Conservation (phyloP, 2,888 invertebrate genomes). For the Adineta ricciae region DNA sequence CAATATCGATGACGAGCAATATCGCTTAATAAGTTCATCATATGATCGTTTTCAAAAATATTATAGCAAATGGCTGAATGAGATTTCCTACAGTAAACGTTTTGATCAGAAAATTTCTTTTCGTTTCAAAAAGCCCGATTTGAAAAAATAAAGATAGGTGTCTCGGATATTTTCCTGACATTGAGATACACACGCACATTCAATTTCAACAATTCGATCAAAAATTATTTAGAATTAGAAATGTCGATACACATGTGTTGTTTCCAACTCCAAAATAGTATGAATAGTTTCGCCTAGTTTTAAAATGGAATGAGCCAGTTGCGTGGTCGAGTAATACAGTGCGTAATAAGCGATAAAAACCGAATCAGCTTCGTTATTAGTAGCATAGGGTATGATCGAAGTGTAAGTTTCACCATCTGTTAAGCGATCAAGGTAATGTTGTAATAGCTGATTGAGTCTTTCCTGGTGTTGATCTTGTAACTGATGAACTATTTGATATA, state of each 20-base stretch:
- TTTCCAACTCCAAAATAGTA: too few species aligned
- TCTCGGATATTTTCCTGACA: neutral
- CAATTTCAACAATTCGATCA: too few species aligned
- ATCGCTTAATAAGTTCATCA: neutral
- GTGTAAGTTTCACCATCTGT: neutral
- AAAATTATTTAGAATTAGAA: too few species aligned
- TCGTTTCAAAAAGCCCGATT: neutral
- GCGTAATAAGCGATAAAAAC: neutral
- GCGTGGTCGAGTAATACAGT: neutral
- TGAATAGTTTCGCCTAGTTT: too few species aligned
- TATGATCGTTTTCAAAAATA: slow-evolving; percentile 18
- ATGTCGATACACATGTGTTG: too few species aligned
- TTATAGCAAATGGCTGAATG: neutral
- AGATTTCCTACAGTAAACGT: neutral
- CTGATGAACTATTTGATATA: neutral
- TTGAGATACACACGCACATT: too few species aligned
- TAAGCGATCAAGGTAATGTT: neutral
- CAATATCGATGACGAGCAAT: neutral
- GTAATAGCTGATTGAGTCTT: neutral
- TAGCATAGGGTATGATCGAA: neutral
- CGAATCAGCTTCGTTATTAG: neutral
- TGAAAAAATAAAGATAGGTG: neutral
- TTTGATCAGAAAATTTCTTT: slow-evolving; percentile 13
- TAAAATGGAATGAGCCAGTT: neutral
- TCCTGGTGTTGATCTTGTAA: neutral